Conservation (phyloP, 1,140 invertebrate species). For the Zaprionus gabonicus region DNA sequence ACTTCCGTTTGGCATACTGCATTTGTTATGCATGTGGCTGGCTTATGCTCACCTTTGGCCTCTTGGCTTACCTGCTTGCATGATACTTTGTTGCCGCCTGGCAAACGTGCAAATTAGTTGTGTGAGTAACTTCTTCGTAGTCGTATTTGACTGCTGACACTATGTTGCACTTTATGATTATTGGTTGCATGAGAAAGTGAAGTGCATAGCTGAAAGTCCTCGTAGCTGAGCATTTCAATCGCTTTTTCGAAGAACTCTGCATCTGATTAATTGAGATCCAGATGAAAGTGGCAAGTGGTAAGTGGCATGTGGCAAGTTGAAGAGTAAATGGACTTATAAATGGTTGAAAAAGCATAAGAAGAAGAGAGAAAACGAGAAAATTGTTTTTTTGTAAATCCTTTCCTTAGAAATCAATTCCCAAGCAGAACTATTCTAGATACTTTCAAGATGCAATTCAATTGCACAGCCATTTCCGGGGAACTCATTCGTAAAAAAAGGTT, state of each 20-base stretch:
- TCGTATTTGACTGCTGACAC: constrained; percentile 35
- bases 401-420: neutral
- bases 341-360: too few species aligned
- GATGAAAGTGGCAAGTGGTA: neutral
- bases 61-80: constrained; percentile 8
- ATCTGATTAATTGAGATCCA: neutral
- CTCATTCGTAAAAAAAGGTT: neutral
- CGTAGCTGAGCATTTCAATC: too few species aligned
- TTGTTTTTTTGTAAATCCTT: neutral
- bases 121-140: constrained; percentile 30
- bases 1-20: neutral
- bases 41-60: constrained; percentile 5
- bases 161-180: constrained; percentile 47
- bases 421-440: neutral
- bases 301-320: neutral
- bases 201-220: neutral
- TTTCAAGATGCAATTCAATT: neutral
- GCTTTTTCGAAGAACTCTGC: neutral
- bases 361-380: too few species aligned
- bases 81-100: constrained; percentile 60
- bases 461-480: neutral
- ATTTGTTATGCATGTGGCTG: constrained; percentile 32
- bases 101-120: constrained; percentile 67
- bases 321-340: neutral
- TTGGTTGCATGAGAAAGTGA: neutral